phyloP scores from a whole-genome alignment of 2,797 vertebrate genomes.

The Chromobotia macracanthus region DNA sequence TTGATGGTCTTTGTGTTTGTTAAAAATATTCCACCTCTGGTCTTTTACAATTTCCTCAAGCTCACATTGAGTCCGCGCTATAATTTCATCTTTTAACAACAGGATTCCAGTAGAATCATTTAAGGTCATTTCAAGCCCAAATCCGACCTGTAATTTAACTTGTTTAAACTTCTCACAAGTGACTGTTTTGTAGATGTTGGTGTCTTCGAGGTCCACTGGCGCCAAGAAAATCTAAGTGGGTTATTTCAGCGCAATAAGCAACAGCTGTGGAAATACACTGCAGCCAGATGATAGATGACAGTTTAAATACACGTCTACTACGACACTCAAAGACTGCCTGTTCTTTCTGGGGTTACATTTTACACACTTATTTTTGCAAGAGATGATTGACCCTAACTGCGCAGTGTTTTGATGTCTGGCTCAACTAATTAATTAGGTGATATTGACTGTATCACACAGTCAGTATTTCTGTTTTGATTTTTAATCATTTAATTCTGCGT shows the following conservation, averaged over 20 bases:
- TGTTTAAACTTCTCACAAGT: conserved; percentile 58
- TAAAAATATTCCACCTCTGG: too few species aligned
- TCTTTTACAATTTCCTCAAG: not conserved
- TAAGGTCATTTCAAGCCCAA: conserved; percentile 63
- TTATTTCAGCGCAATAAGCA: conserved; percentile 65
- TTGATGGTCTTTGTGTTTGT: too few species aligned
- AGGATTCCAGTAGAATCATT: conserved; percentile 64
- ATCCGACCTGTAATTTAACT: conserved; percentile 60
- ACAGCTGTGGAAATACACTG: conserved; percentile 67
- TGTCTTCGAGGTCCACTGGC: conserved; percentile 57
- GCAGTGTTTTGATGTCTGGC: not conserved
- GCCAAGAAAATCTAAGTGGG: conserved; percentile 67
- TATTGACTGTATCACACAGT: not conserved
- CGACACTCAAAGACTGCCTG: conserved; percentile 4
- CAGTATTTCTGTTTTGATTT: not conserved
- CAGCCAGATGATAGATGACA: conserved; percentile 70
- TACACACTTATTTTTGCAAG: conserved; percentile 5
- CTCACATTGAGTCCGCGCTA: conserved; percentile 49
- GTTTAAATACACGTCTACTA: conserved; percentile 59
- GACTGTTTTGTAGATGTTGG: conserved; percentile 23
- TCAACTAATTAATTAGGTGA: not conserved
- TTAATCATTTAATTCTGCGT: not conserved
- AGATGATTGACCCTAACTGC: not conserved
- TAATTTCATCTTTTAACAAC: conserved; percentile 63
- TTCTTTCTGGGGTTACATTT: not conserved